Evolutionary conservation across 2,888 invertebrate species (phyloP).

Genomic region (Apamea epomidion): DNA sequence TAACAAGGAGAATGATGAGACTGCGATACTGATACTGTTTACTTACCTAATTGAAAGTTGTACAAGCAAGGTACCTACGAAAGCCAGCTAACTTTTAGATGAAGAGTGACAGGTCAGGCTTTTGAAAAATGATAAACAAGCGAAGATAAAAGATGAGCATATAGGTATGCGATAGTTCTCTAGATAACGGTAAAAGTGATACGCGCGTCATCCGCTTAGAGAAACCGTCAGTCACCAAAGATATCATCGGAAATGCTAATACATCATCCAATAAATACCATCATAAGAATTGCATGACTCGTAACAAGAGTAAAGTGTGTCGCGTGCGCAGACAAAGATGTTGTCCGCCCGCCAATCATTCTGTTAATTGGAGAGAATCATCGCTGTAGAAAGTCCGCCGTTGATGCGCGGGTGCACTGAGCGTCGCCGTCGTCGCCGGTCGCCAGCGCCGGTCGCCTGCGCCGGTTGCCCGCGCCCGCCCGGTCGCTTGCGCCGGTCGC

Average conservation of each 20-base stretch:
- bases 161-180: not conserved
- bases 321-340: conserved; percentile 85
- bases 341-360: conserved; percentile 86
- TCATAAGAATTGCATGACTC: conserved; percentile 69
- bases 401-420: conserved; percentile 46
- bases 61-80: not conserved
- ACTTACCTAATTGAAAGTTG: not conserved
- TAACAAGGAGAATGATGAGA: not conserved
- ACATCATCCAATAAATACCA: conserved; percentile 53
- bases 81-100: not conserved
- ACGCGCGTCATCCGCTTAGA: conserved; percentile 1
- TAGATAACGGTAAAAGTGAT: conserved; percentile 3
- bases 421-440: conserved; percentile 16
- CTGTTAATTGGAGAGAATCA: conserved; percentile 90
- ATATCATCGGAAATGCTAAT: conserved; percentile 58
- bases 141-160: not conserved
- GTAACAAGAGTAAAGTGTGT: conserved; percentile 86
- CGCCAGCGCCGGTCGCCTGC: conserved; percentile 12
- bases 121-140: not conserved
- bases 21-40: not conserved
- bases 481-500: conserved; percentile 22
- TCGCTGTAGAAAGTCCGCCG: conserved; percentile 85
- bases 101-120: not conserved
- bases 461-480: conserved; percentile 6
- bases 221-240: conserved; percentile 23